phyloP scores from a whole-genome alignment of 2,888 invertebrate species.

The Aleiodes leptofemur region DNA sequence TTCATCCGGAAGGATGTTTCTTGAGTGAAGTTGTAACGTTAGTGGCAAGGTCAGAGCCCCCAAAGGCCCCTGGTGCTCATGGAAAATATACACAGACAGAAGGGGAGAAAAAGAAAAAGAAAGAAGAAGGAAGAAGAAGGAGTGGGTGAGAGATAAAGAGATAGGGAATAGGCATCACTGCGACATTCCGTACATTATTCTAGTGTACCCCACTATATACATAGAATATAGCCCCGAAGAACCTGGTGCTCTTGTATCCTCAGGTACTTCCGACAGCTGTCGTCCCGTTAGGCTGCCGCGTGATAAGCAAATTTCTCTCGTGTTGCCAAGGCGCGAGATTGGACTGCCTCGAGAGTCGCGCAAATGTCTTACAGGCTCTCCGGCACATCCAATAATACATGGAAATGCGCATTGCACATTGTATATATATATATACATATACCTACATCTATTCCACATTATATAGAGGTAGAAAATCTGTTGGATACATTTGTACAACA shows the following conservation, averaged over 20 bases:
- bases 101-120: background rate
- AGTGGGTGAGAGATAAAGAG: constrained; percentile 44
- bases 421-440: constrained; percentile 3
- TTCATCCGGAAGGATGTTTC: constrained; percentile 4
- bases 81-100: background rate
- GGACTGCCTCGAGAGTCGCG: constrained; percentile 42
- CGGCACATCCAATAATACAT: constrained; percentile 18
- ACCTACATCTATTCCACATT: background rate
- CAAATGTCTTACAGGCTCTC: constrained; percentile 33
- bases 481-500: constrained; percentile 1
- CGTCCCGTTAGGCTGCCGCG: constrained; percentile 63
- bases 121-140: constrained; percentile 33
- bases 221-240: constrained; percentile 33
- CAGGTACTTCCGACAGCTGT: constrained; percentile 63
- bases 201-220: constrained; percentile 22
- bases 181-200: constrained; percentile 49
- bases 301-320: constrained; percentile 59
- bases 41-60: constrained; percentile 47
- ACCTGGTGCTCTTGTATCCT: constrained; percentile 47
- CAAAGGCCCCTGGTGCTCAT: constrained; percentile 28
- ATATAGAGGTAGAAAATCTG: constrained; percentile 11
- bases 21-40: constrained; percentile 15
- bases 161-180: constrained; percentile 35
- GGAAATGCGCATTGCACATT: background rate
- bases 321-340: constrained; percentile 51